These are phyloP conservation scores for Acrocephalus arundinaceus DNA, from an alignment of 2,113 vertebrate species.

Conservation along the genomic window DNA sequence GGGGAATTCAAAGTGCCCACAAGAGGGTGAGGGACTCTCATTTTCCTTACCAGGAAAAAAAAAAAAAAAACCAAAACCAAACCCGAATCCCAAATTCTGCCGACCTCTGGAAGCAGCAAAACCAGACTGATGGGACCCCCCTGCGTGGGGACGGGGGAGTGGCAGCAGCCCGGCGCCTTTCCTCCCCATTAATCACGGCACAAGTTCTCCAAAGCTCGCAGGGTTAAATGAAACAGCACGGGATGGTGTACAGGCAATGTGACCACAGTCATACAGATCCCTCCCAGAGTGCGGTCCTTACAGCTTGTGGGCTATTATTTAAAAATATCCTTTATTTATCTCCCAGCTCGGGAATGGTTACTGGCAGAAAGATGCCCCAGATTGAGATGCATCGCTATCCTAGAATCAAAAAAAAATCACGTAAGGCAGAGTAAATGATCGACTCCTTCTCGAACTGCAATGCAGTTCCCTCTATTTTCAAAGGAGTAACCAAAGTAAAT, in stretches of 20 bases:
- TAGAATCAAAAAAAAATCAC: not conserved
- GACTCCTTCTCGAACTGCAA: not conserved
- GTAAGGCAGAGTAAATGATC: not conserved
- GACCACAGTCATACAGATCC: not conserved
- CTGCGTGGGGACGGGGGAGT: fast-evolving
- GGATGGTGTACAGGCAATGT: not conserved
- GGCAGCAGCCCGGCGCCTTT: not conserved
- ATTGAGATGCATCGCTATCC: not conserved
- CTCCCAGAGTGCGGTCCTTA: not conserved
- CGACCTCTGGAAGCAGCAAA: not conserved
- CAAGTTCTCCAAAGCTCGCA: not conserved
- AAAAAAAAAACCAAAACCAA: too few species aligned
- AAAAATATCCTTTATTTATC: not conserved
- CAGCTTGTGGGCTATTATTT: not conserved
- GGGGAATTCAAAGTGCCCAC: not conserved
- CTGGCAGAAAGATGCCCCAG: not conserved
- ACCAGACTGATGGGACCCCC: not conserved
- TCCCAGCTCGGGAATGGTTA: not conserved
- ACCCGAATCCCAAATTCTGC: not conserved
- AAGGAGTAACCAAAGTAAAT: not conserved
- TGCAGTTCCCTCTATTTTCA: not conserved
- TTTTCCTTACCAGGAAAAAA: not conserved
- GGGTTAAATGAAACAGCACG: not conserved
- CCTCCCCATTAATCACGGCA: not conserved
- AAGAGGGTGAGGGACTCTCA: constrained; percentile 11